Conservation (phyloP, 2,113 vertebrate species). For the Heterotilapia buettikoferi region DNA sequence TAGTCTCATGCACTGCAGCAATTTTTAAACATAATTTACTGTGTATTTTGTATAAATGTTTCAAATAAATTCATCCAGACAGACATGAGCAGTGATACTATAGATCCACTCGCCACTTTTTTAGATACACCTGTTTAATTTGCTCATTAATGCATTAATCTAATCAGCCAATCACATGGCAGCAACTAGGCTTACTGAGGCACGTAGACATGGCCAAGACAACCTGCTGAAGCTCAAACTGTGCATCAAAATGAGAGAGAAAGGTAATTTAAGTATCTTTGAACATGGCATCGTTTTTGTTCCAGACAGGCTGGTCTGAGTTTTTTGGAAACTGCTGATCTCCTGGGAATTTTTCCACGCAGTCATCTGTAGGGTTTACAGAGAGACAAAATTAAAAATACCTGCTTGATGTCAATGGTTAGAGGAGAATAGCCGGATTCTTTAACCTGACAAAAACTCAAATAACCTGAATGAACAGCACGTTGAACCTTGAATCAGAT, state of each 20-base stretch:
- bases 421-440: accelerated
- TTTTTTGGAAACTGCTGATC: background rate
- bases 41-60: background rate
- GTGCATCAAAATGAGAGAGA: background rate
- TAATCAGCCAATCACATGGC: background rate
- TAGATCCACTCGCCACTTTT: background rate
- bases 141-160: background rate
- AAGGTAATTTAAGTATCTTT: background rate
- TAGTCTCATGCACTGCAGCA: background rate
- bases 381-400: background rate
- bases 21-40: background rate
- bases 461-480: accelerated
- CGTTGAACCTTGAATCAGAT: background rate
- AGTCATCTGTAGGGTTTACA: background rate
- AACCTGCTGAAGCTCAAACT: background rate
- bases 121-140: background rate
- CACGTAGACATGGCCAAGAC: background rate
- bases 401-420: background rate
- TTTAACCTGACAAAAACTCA: background rate
- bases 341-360: background rate
- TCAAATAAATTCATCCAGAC: background rate
- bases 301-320: accelerated
- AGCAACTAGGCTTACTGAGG: background rate
- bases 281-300: background rate
- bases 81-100: background rate